Conservation (phyloP, 2,797 vertebrate species). For the Pitangus sulphuratus region DNA sequence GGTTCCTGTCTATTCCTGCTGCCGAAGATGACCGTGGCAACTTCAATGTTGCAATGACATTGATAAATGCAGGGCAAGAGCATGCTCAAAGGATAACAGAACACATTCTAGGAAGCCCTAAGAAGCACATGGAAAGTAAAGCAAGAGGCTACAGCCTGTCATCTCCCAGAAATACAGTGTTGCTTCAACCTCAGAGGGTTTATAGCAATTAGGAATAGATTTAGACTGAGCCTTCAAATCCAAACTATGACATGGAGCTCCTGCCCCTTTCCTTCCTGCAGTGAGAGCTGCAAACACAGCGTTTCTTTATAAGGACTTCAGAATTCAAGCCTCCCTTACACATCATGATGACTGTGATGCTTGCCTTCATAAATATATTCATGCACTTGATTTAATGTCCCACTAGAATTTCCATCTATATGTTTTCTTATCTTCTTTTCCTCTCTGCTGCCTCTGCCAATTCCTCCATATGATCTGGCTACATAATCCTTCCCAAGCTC, state of each 20-base stretch:
- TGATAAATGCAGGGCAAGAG: neutral
- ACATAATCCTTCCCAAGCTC: neutral
- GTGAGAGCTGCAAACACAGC: neutral
- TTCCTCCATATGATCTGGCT: neutral
- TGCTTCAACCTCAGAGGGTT: neutral
- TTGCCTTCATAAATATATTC: neutral
- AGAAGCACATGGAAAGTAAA: neutral
- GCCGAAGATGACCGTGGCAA: neutral
- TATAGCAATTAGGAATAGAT: neutral
- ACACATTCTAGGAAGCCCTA: neutral
- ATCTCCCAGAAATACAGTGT: neutral
- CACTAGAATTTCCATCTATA: neutral
- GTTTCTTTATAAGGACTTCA: neutral
- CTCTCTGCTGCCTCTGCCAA: neutral
- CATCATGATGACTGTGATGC: neutral
- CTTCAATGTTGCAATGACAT: neutral
- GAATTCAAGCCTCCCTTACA: neutral
- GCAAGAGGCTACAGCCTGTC: neutral
- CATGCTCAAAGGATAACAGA: neutral
- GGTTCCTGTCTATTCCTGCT: neutral
- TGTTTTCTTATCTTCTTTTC: neutral
- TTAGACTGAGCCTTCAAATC: neutral
- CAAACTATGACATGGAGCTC: neutral
- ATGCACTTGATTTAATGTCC: neutral
- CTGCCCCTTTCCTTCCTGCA: neutral